Base-by-base conservation (phyloP, 2,113 vertebrate species). In the Romanogobio albipinnatus region DNA sequence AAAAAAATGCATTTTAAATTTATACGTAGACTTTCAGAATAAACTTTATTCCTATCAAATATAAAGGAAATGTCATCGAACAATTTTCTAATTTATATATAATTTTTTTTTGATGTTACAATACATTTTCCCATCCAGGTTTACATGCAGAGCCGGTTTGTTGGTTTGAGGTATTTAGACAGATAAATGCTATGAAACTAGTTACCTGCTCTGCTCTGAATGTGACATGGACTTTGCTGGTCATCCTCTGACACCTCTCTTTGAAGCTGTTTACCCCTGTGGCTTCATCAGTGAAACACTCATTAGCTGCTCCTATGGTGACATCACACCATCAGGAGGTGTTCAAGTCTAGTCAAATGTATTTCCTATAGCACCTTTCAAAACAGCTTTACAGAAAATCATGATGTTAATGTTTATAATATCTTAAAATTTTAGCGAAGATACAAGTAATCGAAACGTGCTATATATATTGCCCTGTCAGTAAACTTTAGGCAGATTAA, bases 201-300 rank as follows among this genome's bases (percentile, higher is more conserved):
- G 33, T 19, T 80, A 43, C 22, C 68, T 4, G 64, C 58, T n/a
- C 45, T 6, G 13, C 80, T 39, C 45, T 56, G 19, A 51, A 19
- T 66, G 39, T 79, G 84, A 81, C 53, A 78, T 33, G 39, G 75
- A 64, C 26, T 76, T 87, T 36, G 66, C 75, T 73, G 84, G 66
- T 83, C 77, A 77, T 26, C 68, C 66, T 36, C 47, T 74, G 68
- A 56, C 76, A 84, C 45, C 49, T 76, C 24, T 17, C 22, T 26
- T 62, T 56, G 56, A 68, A 61, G 47, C 51, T 24, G 43, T 59
- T 82, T 77, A 61, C 43, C 43, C 62, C 83, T 85, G 74, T 77
- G 86, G 77, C 71, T 76, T 87, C 36, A 66, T 74, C 78, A 73
- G 74, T 19, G 19, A 56, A 80, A 82, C 74, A 71, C 62, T 62